A percentile compares a stretch with the other conserved stretches of the same genome.
These are phyloP conservation scores for Aselliscus stoliczkanus DNA, from an alignment of 2,797 vertebrate species.

Conservation along the genomic window DNA sequence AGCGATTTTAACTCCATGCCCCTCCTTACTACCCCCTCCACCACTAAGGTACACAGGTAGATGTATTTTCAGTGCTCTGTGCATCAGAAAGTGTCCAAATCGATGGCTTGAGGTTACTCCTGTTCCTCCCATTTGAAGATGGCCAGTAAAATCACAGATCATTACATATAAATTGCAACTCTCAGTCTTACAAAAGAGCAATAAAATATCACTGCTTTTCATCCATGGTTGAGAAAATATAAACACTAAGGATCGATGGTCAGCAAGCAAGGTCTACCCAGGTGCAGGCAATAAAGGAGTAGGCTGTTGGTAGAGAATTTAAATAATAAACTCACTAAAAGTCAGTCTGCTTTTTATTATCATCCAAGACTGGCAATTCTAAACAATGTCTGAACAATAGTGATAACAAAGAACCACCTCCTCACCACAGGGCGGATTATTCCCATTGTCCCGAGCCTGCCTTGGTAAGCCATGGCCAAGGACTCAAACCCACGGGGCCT, in stretches of 20 bases:
- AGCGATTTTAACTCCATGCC: not conserved
- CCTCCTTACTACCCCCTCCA: not conserved
- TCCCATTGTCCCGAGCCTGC: not conserved
- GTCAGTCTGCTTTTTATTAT: not conserved
- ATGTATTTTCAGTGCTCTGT: accelerated
- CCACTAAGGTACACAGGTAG: accelerated
- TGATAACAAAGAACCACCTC: too few relatives aligned
- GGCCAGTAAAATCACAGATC: not conserved
- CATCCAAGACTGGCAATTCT: not conserved
- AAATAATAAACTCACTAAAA: not conserved
- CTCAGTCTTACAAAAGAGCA: not conserved
- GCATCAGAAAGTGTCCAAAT: accelerated
- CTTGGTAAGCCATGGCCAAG: too few relatives aligned
- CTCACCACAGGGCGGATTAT: accelerated
- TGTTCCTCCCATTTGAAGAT: not conserved
- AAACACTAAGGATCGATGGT: not conserved
- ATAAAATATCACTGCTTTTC: not conserved
- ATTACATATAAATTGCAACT: not conserved
- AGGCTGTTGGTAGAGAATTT: not conserved
- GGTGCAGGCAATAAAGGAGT: not conserved
- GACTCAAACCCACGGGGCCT: not conserved
- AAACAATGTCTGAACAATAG: not conserved
- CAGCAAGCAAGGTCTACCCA: too few relatives aligned
- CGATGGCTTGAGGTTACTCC: not conserved
- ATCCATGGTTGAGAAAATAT: not conserved